phyloP scores from a whole-genome alignment of 2,888 invertebrate species.

The Gastracanthus pulcherrimus region DNA sequence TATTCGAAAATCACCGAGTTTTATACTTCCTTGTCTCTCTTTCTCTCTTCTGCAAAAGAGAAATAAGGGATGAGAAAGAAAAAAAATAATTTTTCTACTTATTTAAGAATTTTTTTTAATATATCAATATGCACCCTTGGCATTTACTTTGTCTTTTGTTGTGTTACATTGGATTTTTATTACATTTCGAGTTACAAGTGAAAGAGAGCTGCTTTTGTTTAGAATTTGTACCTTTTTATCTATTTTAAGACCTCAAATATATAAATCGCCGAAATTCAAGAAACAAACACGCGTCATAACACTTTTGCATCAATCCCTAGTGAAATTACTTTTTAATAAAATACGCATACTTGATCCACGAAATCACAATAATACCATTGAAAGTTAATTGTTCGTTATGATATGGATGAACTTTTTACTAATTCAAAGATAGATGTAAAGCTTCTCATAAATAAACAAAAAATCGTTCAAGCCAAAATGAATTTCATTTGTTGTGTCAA shows the following conservation, averaged over 20 bases:
- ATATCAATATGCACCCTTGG: conserved; percentile 49
- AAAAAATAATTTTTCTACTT: conserved; percentile 52
- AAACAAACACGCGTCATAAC: conserved; percentile 53
- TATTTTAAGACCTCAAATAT: conserved; percentile 55
- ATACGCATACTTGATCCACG: conserved; percentile 62
- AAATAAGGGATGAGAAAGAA: conserved; percentile 56
- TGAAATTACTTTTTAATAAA: conserved; percentile 64
- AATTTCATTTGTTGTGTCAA: conserved; percentile 70
- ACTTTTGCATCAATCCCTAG: conserved; percentile 73
- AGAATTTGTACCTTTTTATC: conserved; percentile 56
- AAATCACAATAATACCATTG: conserved; percentile 65
- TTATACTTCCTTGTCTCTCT: conserved; percentile 54
- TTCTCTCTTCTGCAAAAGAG: conserved; percentile 50
- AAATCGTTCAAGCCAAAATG: conserved; percentile 71
- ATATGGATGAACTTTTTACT: conserved; percentile 73
- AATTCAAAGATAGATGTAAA: conserved; percentile 67
- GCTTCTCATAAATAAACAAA: conserved; percentile 72
- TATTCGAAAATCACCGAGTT: conserved; percentile 46
- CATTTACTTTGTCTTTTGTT: conserved; percentile 56
- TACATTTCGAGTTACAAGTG: conserved; percentile 54
- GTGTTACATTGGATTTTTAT: conserved; percentile 55
- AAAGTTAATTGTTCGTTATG: conserved; percentile 71
- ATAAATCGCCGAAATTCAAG: conserved; percentile 53
- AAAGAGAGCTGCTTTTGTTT: conserved; percentile 44
- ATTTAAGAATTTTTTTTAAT: conserved; percentile 52